Base-by-base conservation (phyloP, 2,888 invertebrate genomes). In the Dolomedes plantarius region DNA sequence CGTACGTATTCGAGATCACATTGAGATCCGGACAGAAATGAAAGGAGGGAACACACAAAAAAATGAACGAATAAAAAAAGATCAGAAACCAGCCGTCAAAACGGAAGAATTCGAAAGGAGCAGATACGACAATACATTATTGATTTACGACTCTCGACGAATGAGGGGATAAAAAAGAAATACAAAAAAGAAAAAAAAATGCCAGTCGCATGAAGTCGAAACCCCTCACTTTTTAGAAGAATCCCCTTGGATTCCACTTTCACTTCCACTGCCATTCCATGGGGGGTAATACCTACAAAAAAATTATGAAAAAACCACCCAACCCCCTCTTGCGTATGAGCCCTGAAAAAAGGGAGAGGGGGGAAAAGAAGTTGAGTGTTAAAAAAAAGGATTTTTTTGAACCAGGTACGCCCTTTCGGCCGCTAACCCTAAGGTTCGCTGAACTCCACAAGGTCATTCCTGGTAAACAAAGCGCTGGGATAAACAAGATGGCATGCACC, bases 161-260 rank as follows among this genome's bases (percentile, higher is more conserved):
- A 11, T n/a, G n/a, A n/a, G n/a, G n/a, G 19, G 6, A 19, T 13
- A 46, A 28, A 41, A 41, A 69, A n/a, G 39, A 23, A 41, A 16
- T 29, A 41, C 46, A 56, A 69, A 73, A n/a, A n/a, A n/a, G n/a
- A 32, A 73, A 13, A 36, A 13, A 31, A 3, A 74, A 36, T 9
- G 27, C 50, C 50, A 62, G 11, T 28, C 16, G 39, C 23, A 72
- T 67, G 73, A 73, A 62, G 29, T 41, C 39, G 36, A 50, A 67
- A n/a, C 23, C 64, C 71, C 83, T 68, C 27, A 56, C 19, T 31
- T 73, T 73, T 85, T 77, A 5, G 39, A 68, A 78, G 77, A 77
- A 73, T 82, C 81, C 75, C 81, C 69, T 69, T 69, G 31, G 75
- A 82, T 82, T 85, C 77, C 83, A 85, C 83, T 85, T 85, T 85